Base-by-base conservation (phyloP, 2,797 vertebrate genomes). In the Anniella stebbinsi region DNA sequence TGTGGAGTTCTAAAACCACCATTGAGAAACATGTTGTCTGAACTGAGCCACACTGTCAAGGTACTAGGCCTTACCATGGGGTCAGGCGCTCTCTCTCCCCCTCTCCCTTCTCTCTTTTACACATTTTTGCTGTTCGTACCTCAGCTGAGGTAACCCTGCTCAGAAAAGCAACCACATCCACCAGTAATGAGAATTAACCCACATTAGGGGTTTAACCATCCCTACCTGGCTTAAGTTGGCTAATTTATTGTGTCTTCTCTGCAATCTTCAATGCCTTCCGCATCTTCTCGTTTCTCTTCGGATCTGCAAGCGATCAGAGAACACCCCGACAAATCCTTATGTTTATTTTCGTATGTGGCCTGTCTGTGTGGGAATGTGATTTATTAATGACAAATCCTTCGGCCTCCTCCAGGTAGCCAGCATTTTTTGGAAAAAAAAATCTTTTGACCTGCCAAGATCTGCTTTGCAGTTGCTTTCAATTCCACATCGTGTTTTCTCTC, bases 311-410 rank as follows among this genome's bases (percentile, higher is more conserved):
- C 38, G 78, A 38, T 89, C 41, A 86, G 87, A 36, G 45, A 67
- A 25, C 80, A 73, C 2, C 17, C 30, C 1, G 0, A 3, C 77
- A n/a, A 12, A 88, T 92, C 90, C 73, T 80, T 38, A 30, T 23
- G 0, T 87, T 87, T 90, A 57, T 91, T 90, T 90, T 88, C 57
- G 85, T 69, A 88, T 75, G 72, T 8, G 13, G 30, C 73, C 33
- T 66, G 73, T 33, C 33, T 25, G 67, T 85, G 93, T 91, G 60
- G n/a, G 88, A 91, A 67, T 88, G 93, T 66, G 84, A 85, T 90
- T 86, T 94, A 54, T 92, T 90, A 84, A 91, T 94, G 93, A 80
- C 92, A 92, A 91, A 94, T 88, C 91, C 92, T 88, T 78, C 82
- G 73, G 76, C 88, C 51, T 30, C 73, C 94, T 91, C 90, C 86